Base-by-base conservation (phyloP, 1,140 invertebrate genomes). In the Wasmannia auropunctata region DNA sequence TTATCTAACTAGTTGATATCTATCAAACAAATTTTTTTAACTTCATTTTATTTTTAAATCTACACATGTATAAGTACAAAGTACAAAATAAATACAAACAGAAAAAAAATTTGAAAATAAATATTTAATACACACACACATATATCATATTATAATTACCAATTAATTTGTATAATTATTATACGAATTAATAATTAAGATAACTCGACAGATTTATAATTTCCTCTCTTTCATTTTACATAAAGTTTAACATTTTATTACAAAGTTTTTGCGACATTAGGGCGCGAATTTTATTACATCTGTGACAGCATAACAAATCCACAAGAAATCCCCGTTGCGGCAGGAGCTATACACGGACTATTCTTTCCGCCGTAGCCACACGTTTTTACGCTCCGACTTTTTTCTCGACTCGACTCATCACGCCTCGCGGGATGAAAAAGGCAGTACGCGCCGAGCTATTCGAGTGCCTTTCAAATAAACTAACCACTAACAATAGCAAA, bases 381-480 rank as follows among this genome's bases (percentile, higher is more conserved):
- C 22, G 34, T 19, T 51, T 70, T 43, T 81, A 81, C 51, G 25
- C 70, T 72, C 6, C 37, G 10, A 56, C 7, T 37, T 67, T 79
- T 77, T 80, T 58, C 46, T 11, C 62, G n/a, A 10, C 51, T 81
- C 22, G 49, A 81, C 11, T 81, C 51, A 51, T 65, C 76, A 14
- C 25, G 22, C 31, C 14, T 49, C 34, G 25, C 37, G 51, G 5
- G 28, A n/a, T 72, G 28, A 40, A 40, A 40, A 65, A 22, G n/a
- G 10, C 19, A 37, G 1, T 6, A 25, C 22, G 22, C 4, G n/a
- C n/a, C 28, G 11, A 80, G 79, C 51, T 83, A 60, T 83, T 83
- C 51, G 65, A 72, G 19, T 83, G 72, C 28, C 8, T 72, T 58
- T 72, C 14, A 60, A 83, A 83, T 83, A 83, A 83, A 83, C 79